Evolutionary conservation across 2,113 vertebrate species (phyloP), one percentile per base, ranked within the genome.

Genomic region (Genyomyrus donnyi): DNA sequence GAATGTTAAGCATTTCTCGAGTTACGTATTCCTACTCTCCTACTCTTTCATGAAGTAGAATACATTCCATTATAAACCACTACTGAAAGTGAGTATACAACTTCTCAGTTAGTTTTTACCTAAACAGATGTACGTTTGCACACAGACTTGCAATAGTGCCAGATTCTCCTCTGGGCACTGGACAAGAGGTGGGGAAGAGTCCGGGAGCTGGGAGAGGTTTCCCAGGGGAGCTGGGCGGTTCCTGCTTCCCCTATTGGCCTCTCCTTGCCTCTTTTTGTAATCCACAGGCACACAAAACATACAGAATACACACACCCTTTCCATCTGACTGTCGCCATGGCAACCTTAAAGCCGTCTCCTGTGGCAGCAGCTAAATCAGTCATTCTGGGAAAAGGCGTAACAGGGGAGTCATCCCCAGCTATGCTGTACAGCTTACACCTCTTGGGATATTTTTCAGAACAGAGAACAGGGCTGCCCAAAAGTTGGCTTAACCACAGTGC

Each of bases 241-340:
- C 77, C 50, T 80, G 4, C 74, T 84, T 89, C 89, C 31, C 15
- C 74, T 58, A 39, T 13, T 46, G 83, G 42, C 35, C 31, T 17
- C 3, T 77, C 31, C 49, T 85, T 53, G 50, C 89, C 77, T 31
- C 35, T 70, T 27, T 84, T 84, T 31, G 53, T 84, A 39, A 77
- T 77, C 31, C 88, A 58, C 56, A 77, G 58, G 46, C 42, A 88
- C 39, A 88, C 86, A 77, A 77, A 21, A 50, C 83, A 45, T 52
- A 89, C 70, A 85, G 49, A 89, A 89, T 89, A 39, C 62, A 77
- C 48, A 85, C 89, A 89, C 49, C 89, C 80, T 89, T 83, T 62
- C 83, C 35, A 27, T 53, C 11, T 24, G 24, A 56, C 52, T 48
- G 83, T 85, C 52, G 42, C 52, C 89, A 85, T 5, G 39, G 52